A percentile compares a stretch with the other conserved stretches of the same genome.
These are phyloP conservation scores for Excalfactoria chinensis DNA, from an alignment of 2,113 vertebrate species.

Conservation along the genomic window DNA sequence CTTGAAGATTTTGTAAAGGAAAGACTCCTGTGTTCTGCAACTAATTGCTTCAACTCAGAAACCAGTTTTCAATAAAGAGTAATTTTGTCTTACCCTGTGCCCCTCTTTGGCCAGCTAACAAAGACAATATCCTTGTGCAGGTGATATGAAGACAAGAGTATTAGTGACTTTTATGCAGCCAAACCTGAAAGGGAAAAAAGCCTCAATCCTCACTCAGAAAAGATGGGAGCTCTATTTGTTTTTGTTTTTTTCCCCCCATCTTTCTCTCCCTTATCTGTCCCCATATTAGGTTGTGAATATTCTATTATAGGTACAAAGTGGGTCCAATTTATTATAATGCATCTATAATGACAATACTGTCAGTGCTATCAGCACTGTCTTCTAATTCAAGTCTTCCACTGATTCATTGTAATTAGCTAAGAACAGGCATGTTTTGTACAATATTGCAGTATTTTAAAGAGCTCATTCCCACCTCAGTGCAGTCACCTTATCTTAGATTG, in stretches of 20 bases:
- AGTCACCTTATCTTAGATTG: background rate
- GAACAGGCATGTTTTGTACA: background rate
- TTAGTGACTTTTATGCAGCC: background rate
- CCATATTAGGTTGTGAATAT: background rate
- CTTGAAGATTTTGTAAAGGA: background rate
- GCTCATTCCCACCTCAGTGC: background rate
- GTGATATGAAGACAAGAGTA: background rate
- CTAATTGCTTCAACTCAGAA: background rate
- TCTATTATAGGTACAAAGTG: background rate
- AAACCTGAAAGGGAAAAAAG: background rate
- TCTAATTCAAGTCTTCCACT: background rate
- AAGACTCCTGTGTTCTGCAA: background rate
- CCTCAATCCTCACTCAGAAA: background rate
- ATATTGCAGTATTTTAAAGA: background rate
- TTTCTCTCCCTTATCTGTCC: background rate
- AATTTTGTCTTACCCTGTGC: background rate
- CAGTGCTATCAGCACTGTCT: background rate
- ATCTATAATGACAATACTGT: background rate
- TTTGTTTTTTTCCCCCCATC: background rate
- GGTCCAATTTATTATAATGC: background rate
- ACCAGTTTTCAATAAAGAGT: background rate
- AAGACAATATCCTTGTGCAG: background rate
- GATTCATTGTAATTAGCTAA: background rate
- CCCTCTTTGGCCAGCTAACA: background rate
- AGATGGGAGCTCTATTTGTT: background rate